Percentiles rank a stretch among this genome's conserved stretches.
Conservation (phyloP, 1,140 invertebrate species). For the Notospermus geniculatus region DNA sequence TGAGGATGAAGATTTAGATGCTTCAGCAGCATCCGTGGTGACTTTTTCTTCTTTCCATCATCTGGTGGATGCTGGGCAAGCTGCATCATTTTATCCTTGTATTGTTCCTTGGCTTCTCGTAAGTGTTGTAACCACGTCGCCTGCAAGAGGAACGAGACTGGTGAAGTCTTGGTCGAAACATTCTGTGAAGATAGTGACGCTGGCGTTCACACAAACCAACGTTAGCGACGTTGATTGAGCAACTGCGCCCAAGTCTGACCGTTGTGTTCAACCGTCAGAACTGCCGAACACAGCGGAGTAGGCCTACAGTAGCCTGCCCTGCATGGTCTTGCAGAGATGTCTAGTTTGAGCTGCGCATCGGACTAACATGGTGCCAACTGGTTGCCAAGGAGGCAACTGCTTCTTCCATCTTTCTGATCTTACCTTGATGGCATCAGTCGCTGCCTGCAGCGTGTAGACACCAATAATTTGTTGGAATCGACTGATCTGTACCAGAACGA, state of each 20-base stretch:
- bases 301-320: too few relatives aligned
- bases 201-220: neutral
- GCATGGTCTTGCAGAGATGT: too few relatives aligned
- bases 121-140: conserved; percentile 59
- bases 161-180: neutral
- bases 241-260: too few relatives aligned
- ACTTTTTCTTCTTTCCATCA: conserved; percentile 1
- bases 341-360: too few relatives aligned
- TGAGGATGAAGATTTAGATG: conserved; percentile 3
- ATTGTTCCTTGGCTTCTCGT: conserved; percentile 60
- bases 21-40: conserved; percentile 2
- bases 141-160: conserved; percentile 41
- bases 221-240: too few relatives aligned
- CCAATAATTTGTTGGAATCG: conserved; percentile 64
- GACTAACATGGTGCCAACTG: too few relatives aligned
- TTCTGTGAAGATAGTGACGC: neutral
- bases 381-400: too few relatives aligned
- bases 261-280: too few relatives aligned
- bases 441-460: conserved; percentile 62
- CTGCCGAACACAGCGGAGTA: too few relatives aligned
- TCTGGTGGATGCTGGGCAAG: neutral
- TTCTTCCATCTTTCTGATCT: too few relatives aligned
- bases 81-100: conserved; percentile 46
- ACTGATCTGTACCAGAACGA: conserved; percentile 63
- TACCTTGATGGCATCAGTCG: conserved; percentile 61